Conservation (phyloP, 2,113 vertebrate genomes). For the Microtus ochrogaster region DNA sequence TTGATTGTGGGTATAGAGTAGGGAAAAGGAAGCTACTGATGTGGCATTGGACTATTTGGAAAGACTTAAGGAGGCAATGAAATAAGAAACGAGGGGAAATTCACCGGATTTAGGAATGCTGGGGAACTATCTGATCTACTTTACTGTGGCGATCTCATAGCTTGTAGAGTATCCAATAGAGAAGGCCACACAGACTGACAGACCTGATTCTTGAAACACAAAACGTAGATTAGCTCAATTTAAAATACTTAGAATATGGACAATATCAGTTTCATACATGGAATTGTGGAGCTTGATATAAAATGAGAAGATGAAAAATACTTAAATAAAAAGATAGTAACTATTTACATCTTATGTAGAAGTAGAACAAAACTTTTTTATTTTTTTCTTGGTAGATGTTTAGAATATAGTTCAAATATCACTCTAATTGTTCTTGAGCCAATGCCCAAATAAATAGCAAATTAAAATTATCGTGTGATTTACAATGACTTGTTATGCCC, state of each 20-base stretch:
- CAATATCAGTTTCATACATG: neutral
- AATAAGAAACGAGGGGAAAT: neutral
- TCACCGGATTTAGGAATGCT: neutral
- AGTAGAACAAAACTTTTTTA: neutral
- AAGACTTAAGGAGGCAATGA: neutral
- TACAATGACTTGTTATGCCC: slow-evolving; percentile 51
- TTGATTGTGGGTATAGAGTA: neutral
- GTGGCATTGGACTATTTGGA: neutral
- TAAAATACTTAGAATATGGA: slow-evolving; percentile 10
- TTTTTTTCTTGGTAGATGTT: neutral
- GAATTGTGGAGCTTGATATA: slow-evolving; percentile 26
- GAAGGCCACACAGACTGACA: neutral
- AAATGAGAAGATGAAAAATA: neutral
- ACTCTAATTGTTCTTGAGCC: slow-evolving; percentile 45
- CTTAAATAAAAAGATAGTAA: slow-evolving; percentile 7
- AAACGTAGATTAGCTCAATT: neutral
- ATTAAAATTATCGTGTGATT: slow-evolving; percentile 45
- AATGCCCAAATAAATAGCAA: slow-evolving; percentile 32
- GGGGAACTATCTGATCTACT: neutral
- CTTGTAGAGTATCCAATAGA: neutral
- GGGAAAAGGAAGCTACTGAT: neutral
- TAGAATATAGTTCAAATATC: slow-evolving; percentile 54
- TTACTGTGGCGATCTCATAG: neutral
- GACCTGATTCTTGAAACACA: neutral
- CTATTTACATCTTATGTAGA: neutral